phyloP scores from a whole-genome alignment of 92 coral and sea anemone genomes.

The Actinostola sp. region DNA sequence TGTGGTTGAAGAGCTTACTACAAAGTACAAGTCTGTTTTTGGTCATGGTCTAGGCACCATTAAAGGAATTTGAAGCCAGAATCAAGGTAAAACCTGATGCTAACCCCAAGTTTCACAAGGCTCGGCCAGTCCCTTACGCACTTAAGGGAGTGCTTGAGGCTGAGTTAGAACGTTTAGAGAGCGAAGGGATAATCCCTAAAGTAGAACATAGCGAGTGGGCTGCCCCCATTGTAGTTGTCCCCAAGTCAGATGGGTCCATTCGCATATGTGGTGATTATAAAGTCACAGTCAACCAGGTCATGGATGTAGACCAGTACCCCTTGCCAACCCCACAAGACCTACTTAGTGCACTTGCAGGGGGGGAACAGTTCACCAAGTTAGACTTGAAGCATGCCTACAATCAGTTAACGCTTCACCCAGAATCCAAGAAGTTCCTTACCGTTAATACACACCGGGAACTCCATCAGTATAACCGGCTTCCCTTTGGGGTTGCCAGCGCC shows the following conservation, averaged over 20 bases:
- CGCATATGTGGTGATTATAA: conserved; percentile 18
- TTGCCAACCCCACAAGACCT: conserved; percentile 19
- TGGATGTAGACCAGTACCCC: conserved; percentile 18
- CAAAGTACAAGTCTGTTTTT: conserved; percentile 9
- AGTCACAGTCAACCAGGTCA: conserved; percentile 9
- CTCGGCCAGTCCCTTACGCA: conserved; percentile 13
- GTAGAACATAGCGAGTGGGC: conserved; percentile 42
- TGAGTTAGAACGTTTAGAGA: conserved; percentile 26
- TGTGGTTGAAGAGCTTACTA: background rate
- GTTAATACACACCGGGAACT: conserved; percentile 7
- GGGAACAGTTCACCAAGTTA: conserved; percentile 10
- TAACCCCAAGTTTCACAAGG: conserved; percentile 12
- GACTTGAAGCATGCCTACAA: conserved; percentile 19
- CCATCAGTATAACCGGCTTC: conserved; percentile 10
- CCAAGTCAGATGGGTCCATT: conserved; percentile 17
- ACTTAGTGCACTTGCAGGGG: conserved; percentile 9
- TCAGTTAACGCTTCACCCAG: background rate
- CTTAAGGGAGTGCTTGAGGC: conserved; percentile 26
- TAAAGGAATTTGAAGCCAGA: conserved; percentile 13
- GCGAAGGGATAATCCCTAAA: conserved; percentile 20
- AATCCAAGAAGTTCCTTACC: background rate
- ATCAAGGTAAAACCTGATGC: conserved; percentile 3
- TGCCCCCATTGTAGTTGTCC: conserved; percentile 19
- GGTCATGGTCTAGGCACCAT: conserved; percentile 3
- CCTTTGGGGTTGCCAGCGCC: conserved; percentile 25